Base-by-base conservation (phyloP, 64 coral and sea anemone genomes). In the Pachyseris speciosa region DNA sequence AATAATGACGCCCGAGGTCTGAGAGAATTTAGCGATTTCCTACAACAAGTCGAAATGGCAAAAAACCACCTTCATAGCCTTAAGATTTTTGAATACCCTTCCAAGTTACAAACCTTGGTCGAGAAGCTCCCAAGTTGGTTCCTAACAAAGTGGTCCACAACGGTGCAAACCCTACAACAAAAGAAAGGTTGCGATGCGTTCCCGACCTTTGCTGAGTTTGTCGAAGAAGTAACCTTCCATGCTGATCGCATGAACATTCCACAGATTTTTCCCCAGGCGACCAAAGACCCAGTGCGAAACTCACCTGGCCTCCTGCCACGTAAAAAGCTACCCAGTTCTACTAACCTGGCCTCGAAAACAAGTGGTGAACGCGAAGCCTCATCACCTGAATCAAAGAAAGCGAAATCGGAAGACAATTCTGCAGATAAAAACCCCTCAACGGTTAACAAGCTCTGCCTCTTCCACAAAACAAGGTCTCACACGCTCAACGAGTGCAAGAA, bases 101-200 rank as follows among this genome's bases (percentile, higher is more conserved):
- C 93, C 24, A 94, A 94, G 67, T 30, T 94, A 12, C 92, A 89
- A 50, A 33, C 75, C 0, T 37, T 94, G 17, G 92, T 94, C 5
- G 67, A 83, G 0, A 94, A 94, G 49, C 78, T 94, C 26, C 92
- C 85, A 5, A 77, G 25, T 32, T 94, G 92, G 92, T 89, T 94
- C 16, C 16, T 38, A 11, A 89, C 86, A 2, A 89, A 90, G 51
- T 94, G 86, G 85, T 89, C 86, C 0, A 43, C 72, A n/a, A 84
- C 58, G 30, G 86, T 94, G 1, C 92, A 94, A 75, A 68, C 66
- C 5, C 36, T 94, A 37, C 77, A 94, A 32, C 47, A 89, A 51
- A 31, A 74, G 38, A 22, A 79, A 24, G 93, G 86, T 10, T 42
- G 51, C 69, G 50, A 90, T 13, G 59, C 50, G 12, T 94, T 94